Evolutionary conservation across 30 jellyfish, hydroid and myxozoan species (phyloP).

Genomic region (Aurelia aurita complex sp. Pacific): DNA sequence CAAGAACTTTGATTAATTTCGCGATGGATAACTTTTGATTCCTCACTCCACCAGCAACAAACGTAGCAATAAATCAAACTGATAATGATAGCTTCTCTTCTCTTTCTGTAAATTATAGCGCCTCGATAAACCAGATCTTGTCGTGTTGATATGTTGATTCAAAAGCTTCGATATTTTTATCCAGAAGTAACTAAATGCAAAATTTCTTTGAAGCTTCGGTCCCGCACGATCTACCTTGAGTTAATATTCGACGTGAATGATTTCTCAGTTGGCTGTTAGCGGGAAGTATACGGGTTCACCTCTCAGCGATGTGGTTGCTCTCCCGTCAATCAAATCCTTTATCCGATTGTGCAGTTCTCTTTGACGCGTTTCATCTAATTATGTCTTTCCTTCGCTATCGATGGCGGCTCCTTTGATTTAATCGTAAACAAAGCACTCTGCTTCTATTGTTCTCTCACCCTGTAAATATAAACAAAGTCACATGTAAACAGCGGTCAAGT

Average conservation of each 20-base stretch:
- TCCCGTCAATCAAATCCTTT: conserved; percentile 61
- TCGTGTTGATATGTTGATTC: not conserved
- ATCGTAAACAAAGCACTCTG: conserved; percentile 57
- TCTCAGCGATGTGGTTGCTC: conserved; percentile 58
- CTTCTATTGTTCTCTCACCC: conserved; percentile 54
- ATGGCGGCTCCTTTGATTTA: conserved; percentile 35
- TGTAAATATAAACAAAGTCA: conserved; percentile 24
- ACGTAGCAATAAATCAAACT: no score
- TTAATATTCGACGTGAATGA: conserved; percentile 31
- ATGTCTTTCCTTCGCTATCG: conserved; percentile 39
- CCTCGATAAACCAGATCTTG: no score
- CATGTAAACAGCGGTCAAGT: conserved; percentile 37
- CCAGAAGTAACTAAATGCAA: not conserved
- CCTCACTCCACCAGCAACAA: no score
- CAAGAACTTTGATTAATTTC: no score
- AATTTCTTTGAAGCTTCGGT: not conserved
- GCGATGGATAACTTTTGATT: no score
- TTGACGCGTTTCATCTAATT: conserved; percentile 68
- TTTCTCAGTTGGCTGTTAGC: conserved; percentile 37
- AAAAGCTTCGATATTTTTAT: not conserved
- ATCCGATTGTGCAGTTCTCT: conserved; percentile 50
- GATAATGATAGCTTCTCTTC: no score
- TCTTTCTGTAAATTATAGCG: not conserved
- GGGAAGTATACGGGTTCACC: conserved; percentile 50
- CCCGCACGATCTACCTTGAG: conserved; percentile 15